A percentile compares a stretch with the other conserved stretches of the same genome.
These are phyloP conservation scores for Orchestia grillus DNA, from an alignment of 1,140 invertebrate species.

Conservation along the genomic window DNA sequence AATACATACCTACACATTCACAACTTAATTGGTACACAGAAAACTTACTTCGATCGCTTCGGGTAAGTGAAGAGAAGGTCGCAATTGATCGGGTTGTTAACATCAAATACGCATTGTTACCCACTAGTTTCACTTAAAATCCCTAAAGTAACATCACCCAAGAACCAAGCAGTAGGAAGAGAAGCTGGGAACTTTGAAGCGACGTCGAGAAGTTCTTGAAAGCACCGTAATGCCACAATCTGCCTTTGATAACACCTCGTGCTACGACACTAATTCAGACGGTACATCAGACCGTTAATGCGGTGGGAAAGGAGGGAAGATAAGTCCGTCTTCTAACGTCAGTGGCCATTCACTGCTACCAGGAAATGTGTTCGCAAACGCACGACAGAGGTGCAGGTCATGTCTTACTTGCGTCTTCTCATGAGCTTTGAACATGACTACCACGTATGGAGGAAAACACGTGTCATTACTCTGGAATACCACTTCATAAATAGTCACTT, in stretches of 20 bases:
- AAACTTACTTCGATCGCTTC: not conserved
- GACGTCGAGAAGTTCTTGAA: not conserved
- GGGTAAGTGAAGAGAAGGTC: not conserved
- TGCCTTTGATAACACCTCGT: not conserved
- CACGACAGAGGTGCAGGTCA: too few relatives aligned
- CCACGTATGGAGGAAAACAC: too few relatives aligned
- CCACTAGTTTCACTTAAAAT: not conserved
- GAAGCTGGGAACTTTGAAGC: not conserved
- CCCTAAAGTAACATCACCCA: not conserved
- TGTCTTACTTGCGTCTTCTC: too few relatives aligned
- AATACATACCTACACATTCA: not conserved
- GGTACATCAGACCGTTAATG: not conserved
- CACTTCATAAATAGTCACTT: too few relatives aligned
- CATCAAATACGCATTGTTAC: not conserved
- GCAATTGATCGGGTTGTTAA: not conserved
- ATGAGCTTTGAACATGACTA: too few relatives aligned
- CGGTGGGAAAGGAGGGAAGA: not conserved
- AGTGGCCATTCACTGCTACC: not conserved
- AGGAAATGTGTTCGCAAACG: not conserved
- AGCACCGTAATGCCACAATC: not conserved
- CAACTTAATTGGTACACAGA: not conserved
- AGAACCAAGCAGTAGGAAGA: not conserved
- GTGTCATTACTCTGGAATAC: too few relatives aligned
- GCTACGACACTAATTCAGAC: not conserved
- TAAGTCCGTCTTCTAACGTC: not conserved